Base-by-base conservation (phyloP, 2,113 vertebrate genomes). In the Riparia riparia region DNA sequence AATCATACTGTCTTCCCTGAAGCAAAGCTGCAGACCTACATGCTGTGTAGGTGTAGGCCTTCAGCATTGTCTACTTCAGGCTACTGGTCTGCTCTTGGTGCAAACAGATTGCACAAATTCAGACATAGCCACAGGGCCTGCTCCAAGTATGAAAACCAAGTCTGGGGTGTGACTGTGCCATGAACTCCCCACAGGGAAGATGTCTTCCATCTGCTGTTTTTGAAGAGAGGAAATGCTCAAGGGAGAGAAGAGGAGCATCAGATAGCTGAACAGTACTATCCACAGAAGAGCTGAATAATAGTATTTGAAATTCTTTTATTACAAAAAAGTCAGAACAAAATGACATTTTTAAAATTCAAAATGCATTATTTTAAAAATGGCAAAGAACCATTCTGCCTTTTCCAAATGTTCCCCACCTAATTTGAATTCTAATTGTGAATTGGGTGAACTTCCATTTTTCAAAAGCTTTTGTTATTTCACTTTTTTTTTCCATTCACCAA, bases 131-230 rank as follows among this genome's bases (percentile, higher is more conserved):
- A 12, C n/a, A 20, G 45, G 39, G 26, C 47, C 26, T 76, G 49
- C 0, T 0, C 68, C 50, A 44, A 32, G 17, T 58, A 6, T 2
- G 0, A 0, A 0, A 73, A 41, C 22, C 37, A 65, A 34, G 56
- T 25, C 37, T 53, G 65, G 24, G 49, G 31, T 82, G 56, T 70
- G 44, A 19, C 39, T 64, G 14, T 87, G 68, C 45, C 41, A 6
- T 6, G 22, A 64, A 44, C 17, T 87, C 58, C 12, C 2, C 17
- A 16, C 20, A 24, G 16, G 50, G 32, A 26, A 51, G 10, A 5
- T 73, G 29, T 64, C 45, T 79, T 86, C 71, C 32, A 6, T 51
- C 92, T 84, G 28, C 39, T 69, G 42, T 26, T 50, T 44, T 42
- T 58, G 44, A 77, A 58, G 49, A 47, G 45, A 57, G 26, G 54